Conservation (phyloP, 2,113 vertebrate genomes). For the Cygnus atratus region DNA sequence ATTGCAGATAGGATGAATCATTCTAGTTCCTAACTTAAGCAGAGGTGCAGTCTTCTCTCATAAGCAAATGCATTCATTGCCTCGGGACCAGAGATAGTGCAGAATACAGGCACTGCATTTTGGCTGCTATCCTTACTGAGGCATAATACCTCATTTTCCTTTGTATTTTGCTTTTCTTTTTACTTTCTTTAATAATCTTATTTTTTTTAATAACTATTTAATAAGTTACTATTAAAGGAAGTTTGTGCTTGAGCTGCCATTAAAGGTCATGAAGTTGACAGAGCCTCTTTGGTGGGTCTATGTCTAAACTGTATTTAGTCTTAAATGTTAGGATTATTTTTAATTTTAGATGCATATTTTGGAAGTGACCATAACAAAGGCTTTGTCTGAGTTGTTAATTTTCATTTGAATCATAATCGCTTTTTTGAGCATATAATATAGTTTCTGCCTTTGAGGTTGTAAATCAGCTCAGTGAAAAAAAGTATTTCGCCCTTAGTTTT, state of each 20-base stretch:
- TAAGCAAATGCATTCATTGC: background rate
- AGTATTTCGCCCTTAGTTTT: background rate
- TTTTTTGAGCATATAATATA: background rate
- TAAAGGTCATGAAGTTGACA: background rate
- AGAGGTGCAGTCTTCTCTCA: background rate
- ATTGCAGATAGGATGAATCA: background rate
- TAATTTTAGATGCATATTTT: background rate
- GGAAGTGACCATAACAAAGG: background rate
- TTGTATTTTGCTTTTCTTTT: background rate
- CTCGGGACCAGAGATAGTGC: background rate
- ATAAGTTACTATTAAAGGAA: background rate
- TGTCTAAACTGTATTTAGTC: background rate
- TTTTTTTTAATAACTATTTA: background rate
- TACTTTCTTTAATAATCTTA: background rate
- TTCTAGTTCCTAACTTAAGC: background rate
- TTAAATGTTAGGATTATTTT: background rate
- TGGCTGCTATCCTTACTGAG: background rate
- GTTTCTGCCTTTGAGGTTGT: background rate
- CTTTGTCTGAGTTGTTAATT: background rate
- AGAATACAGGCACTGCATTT: background rate
- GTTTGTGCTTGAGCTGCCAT: background rate
- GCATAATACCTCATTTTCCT: background rate
- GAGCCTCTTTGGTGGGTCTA: background rate
- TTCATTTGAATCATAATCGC: background rate
- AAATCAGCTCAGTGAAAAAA: constrained; percentile 8